Base-by-base conservation (phyloP, 2,888 invertebrate genomes). In the Caenorhabditis sp. region DNA sequence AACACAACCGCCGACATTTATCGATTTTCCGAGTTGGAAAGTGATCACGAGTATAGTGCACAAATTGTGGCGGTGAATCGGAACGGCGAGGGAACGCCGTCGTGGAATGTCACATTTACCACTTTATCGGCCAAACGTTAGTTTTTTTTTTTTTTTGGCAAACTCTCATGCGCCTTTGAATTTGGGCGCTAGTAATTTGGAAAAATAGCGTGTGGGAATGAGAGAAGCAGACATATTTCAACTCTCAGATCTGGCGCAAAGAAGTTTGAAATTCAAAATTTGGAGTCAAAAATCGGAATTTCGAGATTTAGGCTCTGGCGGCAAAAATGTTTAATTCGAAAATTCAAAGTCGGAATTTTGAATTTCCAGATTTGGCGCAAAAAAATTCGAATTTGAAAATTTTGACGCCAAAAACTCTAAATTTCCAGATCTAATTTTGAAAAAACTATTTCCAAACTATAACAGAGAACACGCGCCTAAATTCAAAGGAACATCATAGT, bases 81-180 rank as follows among this genome's bases (percentile, higher is more conserved):
- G 12, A 61, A 54, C 36, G 77, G 79, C 23, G 70, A 67, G 43
- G 73, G 77, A 14, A 80, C 80, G 1, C 76, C 80, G 26, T 78
- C 79, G 27, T 82, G 74, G 75, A 82, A 82, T 37, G 58, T 78
- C 12, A 76, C 76, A 6, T 82, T 82, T 69, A 67, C 73, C 0
- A 81, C 82, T 19, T 69, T 59, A 43, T 66, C 76, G 5, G 62
- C 69, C 19, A 63, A 67, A 10, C 31, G 73, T 62, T 36, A 26
- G 55, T 37, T 31, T 31, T 10, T n/a, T n/a, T n/a, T n/a, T n/a
- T n/a, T n/a, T n/a, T n/a, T n/a, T n/a, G n/a, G n/a, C n/a, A n/a
- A n/a, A n/a, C n/a, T n/a, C n/a, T n/a, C n/a, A n/a, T n/a, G n/a
- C n/a, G n/a, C n/a, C n/a, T n/a, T n/a, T n/a, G n/a, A n/a, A 12